Base-by-base conservation (phyloP, 2,113 vertebrate genomes). In the Propithecus coquereli region DNA sequence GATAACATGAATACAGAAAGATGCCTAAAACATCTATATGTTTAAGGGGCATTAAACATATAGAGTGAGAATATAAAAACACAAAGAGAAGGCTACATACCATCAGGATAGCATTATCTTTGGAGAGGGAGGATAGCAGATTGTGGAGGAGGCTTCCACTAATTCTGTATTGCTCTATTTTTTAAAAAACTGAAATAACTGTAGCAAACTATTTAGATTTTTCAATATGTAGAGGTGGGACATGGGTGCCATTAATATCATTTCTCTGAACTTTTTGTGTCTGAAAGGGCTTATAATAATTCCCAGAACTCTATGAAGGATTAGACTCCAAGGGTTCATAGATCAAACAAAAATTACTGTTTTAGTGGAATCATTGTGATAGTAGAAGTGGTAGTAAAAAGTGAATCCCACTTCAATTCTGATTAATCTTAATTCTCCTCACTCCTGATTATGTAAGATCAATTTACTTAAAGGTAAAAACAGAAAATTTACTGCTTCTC, bases 401-500 rank as follows among this genome's bases (percentile, higher is more conserved):
- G 14, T 17, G 18, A 90, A 85, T 70, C 86, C 77, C 30, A 52
- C 13, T 85, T 45, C 71, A 47, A 4, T 91, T 76, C 71, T 52
- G 43, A 85, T 52, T 94, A 45, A 84, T 80, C 70, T 93, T 68
- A 27, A 61, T 59, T 95, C 80, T 87, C 79, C 40, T 59, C 61
- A 45, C 61, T 86, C 5, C 45, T 13, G 0, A n/a, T 71, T 52
- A 14, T 27, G 52, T 81, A 63, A 61, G 73, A 66, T 43, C 84
- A 8, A 84, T 91, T 93, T 57, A 61, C 77, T 65, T 92, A 74
- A 59, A 87, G 68, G 47, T 45, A 25, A 91, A 91, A 83, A 82
- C 32, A 80, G 61, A 71, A 90, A 77, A 59, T 37, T 22, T 52
- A 23, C n/a, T 32, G 5, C 30, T 45, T 80, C 68, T 59, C 13